Evolutionary conservation across 2,113 vertebrate genomes (phyloP), one percentile per base, ranked within the genome.

Genomic region (Gymnogyps californianus): DNA sequence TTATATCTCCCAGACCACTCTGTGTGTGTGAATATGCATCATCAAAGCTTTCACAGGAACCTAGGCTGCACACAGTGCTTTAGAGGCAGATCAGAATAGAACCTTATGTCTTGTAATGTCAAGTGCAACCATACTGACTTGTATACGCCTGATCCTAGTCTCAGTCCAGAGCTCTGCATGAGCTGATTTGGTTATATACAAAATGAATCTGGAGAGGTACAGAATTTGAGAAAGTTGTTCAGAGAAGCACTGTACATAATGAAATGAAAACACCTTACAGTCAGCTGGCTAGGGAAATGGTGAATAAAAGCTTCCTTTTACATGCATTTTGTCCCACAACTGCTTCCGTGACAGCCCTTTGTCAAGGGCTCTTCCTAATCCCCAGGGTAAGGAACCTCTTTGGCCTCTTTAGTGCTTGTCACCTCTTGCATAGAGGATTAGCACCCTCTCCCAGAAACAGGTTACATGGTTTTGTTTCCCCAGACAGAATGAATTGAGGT

Each of bases 341-440:
- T 46, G 3, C 19, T 42, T 69, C 18, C 14, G 10, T 17, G 22
- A 14, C 16, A 46, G 5, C 5, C 8, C 4, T 74, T 92, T 47
- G 15, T 16, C 32, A 69, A 44, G 6, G 20, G 10, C 2, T 70
- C 7, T 18, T 34, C 25, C 16, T 42, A 28, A 49, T 22, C 11
- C 66, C 2, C 7, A 29, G 5, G 3, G 1, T 16, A 74, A 47
- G 28, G 22, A 86, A 74, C 0, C 3, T 36, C 11, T 46, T 38
- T 47, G 26, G 3, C 16, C 4, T 61, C 26, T 72, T 38, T 10
- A 20, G 6, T 32, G 7, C 14, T 82, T 67, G 7, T 31, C 19
- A 34, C 4, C 13, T 83, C 12, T 32, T 70, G 9, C 2, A 10
- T 0, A 0, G 12, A 38, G 8, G 4, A 51, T 34, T n/a, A 80